phyloP scores from a whole-genome alignment of 2,888 invertebrate genomes.

The Omphaloscelis lunosa region DNA sequence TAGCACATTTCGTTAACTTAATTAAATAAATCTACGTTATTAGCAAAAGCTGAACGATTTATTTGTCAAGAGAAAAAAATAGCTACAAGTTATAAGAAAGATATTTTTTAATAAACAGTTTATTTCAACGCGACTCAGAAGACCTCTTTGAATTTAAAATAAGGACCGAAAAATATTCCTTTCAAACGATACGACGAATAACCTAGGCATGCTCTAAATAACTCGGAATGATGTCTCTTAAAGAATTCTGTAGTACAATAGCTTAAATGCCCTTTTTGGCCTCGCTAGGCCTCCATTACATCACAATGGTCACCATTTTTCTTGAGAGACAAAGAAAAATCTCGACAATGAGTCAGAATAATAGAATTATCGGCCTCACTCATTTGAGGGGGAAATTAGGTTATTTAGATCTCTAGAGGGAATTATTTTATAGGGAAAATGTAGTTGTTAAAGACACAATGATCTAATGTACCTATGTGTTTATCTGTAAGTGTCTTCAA shows the following conservation, averaged over 20 bases:
- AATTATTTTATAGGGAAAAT: slow-evolving; percentile 35
- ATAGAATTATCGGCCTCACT: slow-evolving; percentile 70
- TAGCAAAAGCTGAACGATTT: background rate
- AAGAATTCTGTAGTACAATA: slow-evolving; percentile 66
- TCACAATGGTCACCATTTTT: slow-evolving; percentile 72
- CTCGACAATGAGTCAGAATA: slow-evolving; percentile 71
- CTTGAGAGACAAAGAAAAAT: slow-evolving; percentile 74
- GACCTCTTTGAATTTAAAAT: slow-evolving; percentile 27
- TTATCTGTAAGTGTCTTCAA: background rate
- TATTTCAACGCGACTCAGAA: background rate
- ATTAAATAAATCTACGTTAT: slow-evolving; percentile 30
- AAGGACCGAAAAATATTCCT: slow-evolving; percentile 16
- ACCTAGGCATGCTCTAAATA: slow-evolving; percentile 54
- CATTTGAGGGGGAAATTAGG: slow-evolving; percentile 65
- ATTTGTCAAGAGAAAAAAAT: background rate
- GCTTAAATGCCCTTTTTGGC: slow-evolving; percentile 66
- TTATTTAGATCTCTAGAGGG: slow-evolving; percentile 49
- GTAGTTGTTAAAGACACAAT: slow-evolving; percentile 15
- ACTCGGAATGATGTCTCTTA: slow-evolving; percentile 59
- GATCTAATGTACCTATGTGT: background rate
- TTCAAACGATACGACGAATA: slow-evolving; percentile 43
- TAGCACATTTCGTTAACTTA: slow-evolving; percentile 14
- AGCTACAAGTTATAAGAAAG: background rate
- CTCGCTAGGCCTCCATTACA: slow-evolving; percentile 68
- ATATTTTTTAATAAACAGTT: background rate